These are phyloP conservation scores for Helarctos malayanus DNA, from an alignment of 2,797 vertebrate species.

Conservation along the genomic window DNA sequence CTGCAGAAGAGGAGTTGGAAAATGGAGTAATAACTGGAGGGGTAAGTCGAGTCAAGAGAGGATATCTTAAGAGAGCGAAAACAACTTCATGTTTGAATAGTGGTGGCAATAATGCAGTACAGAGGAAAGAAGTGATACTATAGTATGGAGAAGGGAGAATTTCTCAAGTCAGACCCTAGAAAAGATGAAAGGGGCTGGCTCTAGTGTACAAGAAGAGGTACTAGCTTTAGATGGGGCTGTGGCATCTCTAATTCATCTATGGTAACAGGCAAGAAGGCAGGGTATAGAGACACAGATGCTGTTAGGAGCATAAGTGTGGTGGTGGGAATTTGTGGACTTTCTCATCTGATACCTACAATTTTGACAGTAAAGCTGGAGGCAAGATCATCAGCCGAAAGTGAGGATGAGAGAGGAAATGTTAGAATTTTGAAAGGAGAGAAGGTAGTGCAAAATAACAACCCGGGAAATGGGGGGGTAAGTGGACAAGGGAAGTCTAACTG, in stretches of 20 bases:
- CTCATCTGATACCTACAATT: not conserved
- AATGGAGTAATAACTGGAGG: not conserved
- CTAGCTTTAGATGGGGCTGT: not conserved
- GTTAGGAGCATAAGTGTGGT: not conserved
- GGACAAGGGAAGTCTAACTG: not conserved
- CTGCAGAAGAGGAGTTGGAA: not conserved
- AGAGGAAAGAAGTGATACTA: not conserved
- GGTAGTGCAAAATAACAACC: not conserved
- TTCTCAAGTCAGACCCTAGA: not conserved
- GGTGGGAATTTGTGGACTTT: not conserved
- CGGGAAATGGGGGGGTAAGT: not conserved
- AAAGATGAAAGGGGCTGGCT: not conserved
- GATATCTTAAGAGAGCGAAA: not conserved
- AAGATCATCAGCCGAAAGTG: not conserved
- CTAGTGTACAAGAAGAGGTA: not conserved
- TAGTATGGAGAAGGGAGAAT: not conserved
- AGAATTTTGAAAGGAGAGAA: conserved; percentile 1
- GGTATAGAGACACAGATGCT: not conserved
- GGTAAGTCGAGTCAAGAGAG: not conserved
- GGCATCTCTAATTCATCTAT: not conserved
- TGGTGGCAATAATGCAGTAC: not conserved
- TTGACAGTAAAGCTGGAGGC: not conserved
- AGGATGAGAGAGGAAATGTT: not conserved
- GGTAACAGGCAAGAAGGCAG: not conserved
- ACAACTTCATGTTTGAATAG: not conserved